Percentiles rank a stretch among this genome's conserved stretches.
Conservation (phyloP, 2,888 invertebrate genomes). For the Tanypteryx hageni region DNA sequence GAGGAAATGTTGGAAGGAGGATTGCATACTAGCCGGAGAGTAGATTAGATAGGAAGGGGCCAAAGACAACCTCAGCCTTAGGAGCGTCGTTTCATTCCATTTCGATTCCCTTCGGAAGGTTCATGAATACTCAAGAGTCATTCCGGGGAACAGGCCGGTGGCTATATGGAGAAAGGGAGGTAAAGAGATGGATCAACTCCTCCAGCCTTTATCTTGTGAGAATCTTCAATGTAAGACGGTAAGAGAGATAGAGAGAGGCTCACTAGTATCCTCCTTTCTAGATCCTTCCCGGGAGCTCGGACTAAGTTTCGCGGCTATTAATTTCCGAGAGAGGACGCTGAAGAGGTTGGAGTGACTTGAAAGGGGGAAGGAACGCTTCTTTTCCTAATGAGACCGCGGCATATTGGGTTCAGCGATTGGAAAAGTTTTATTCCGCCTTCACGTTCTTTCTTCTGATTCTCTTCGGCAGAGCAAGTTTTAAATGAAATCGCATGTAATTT, state of each 20-base stretch:
- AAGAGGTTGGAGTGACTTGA: background rate
- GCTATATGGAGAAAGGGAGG: background rate
- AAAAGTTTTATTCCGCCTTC: slow-evolving; percentile 22
- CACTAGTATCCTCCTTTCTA: too few species aligned
- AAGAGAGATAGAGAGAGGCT: background rate
- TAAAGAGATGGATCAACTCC: too few species aligned
- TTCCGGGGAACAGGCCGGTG: background rate
- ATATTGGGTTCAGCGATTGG: slow-evolving; percentile 26
- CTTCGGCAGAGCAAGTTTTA: too few species aligned
- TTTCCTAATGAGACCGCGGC: slow-evolving; percentile 13
- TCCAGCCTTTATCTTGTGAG: background rate
- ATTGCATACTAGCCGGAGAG: background rate
- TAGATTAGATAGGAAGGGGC: background rate
- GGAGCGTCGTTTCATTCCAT: background rate
- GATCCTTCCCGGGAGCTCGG: background rate
- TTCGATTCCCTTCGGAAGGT: background rate
- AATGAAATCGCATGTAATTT: too few species aligned
- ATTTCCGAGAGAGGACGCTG: background rate
- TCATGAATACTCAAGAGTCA: slow-evolving; percentile 31
- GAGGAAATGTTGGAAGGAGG: background rate
- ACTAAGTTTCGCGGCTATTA: slow-evolving; percentile 22
- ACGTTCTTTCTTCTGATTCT: background rate
- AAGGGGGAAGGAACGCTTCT: background rate
- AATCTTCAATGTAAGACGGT: background rate
- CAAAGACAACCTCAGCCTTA: background rate